A percentile compares a stretch with the other conserved stretches of the same genome.
Evolutionary conservation across 2,113 vertebrate genomes (phyloP).

Genomic region (Puma concolor): DNA sequence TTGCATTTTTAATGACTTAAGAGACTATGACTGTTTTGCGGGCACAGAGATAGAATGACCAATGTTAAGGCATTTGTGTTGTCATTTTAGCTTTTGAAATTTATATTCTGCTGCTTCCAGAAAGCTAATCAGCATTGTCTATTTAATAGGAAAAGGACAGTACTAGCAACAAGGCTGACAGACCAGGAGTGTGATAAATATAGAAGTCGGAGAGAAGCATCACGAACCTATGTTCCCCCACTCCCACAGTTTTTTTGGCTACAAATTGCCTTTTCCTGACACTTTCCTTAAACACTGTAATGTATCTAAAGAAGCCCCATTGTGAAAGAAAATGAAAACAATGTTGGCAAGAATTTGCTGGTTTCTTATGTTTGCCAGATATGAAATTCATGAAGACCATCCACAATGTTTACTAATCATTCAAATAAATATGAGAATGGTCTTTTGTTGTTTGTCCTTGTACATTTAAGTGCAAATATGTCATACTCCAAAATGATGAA

Average conservation of each 20-base stretch:
- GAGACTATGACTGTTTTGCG: not conserved
- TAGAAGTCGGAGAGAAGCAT: not conserved
- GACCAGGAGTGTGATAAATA: not conserved
- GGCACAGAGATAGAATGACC: not conserved
- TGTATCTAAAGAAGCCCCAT: constrained; percentile 31
- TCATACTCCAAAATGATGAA: not conserved
- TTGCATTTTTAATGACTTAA: constrained; percentile 64
- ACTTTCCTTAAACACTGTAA: constrained; percentile 4
- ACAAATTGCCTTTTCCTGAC: constrained; percentile 37
- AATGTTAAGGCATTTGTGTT: not conserved
- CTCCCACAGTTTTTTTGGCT: not conserved
- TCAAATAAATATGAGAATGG: not conserved
- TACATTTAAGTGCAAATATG: not conserved
- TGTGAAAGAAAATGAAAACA: constrained; percentile 62
- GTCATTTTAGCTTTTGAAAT: not conserved
- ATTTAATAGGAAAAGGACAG: not conserved
- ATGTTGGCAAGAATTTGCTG: constrained; percentile 31
- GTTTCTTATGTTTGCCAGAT: not conserved
- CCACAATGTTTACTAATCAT: not conserved
- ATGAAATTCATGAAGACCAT: not conserved
- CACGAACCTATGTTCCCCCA: not conserved
- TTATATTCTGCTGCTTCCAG: not conserved
- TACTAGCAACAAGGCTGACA: not conserved
- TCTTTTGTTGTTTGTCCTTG: not conserved
- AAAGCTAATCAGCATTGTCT: not conserved